These are phyloP conservation scores for Lycaon pictus DNA, from an alignment of 2,113 vertebrate genomes.

Conservation along the genomic window DNA sequence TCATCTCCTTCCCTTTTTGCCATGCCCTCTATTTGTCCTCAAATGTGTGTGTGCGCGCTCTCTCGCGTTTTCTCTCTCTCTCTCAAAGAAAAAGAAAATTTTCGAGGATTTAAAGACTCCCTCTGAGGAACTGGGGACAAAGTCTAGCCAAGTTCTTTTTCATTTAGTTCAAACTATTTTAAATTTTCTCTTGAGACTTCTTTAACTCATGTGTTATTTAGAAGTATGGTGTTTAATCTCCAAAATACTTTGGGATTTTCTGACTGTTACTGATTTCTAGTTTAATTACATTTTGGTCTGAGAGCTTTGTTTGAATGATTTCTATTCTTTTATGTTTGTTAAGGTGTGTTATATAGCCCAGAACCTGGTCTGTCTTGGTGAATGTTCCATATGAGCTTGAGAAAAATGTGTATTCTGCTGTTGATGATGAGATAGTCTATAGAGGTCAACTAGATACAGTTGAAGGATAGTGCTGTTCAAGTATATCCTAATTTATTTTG, in stretches of 20 bases:
- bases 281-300: conserved; percentile 22
- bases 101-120: neutral
- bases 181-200: conserved; percentile 5
- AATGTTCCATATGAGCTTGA: neutral
- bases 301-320: neutral
- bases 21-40: too few species aligned
- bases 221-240: conserved; percentile 42
- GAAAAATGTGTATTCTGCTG: conserved; percentile 30
- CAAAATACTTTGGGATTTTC: neutral
- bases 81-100: neutral
- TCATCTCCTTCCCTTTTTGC: too few species aligned
- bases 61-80: too few species aligned
- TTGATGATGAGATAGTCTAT: neutral
- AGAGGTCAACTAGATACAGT: neutral
- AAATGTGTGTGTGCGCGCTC: too few species aligned
- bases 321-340: conserved; percentile 16
- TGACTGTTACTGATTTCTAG: neutral
- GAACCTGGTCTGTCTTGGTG: neutral
- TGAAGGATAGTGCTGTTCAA: neutral
- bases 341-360: neutral
- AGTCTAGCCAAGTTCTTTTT: conserved; percentile 13
- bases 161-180: conserved; percentile 30
- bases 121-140: neutral
- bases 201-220: neutral
- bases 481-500: conserved; percentile 42